These are phyloP conservation scores for Lasioglossum marginatum DNA, from an alignment of 2,888 invertebrate species.

Conservation along the genomic window DNA sequence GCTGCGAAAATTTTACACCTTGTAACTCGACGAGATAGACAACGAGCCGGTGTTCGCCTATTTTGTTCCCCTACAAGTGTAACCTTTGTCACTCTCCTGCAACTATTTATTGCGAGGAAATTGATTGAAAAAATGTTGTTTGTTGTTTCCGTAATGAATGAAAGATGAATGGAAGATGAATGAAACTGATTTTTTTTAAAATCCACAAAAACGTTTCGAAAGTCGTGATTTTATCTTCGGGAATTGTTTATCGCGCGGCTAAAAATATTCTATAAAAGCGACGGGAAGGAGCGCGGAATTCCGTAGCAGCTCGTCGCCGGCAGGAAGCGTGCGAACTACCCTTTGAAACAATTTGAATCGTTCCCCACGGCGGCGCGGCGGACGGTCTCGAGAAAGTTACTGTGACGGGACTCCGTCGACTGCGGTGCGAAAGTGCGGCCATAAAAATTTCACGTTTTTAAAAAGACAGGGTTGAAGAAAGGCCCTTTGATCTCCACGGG, in stretches of 20 bases:
- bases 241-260: background rate
- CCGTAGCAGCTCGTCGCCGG: background rate
- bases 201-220: too few species aligned
- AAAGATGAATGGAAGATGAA: too few species aligned
- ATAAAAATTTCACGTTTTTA: conserved; percentile 80
- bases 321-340: conserved; percentile 40
- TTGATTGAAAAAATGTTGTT: background rate
- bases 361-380: conserved; percentile 31
- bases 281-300: background rate
- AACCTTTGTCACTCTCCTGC: background rate
- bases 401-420: conserved; percentile 28
- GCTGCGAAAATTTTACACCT: background rate
- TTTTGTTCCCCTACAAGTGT: background rate
- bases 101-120: background rate
- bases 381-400: conserved; percentile 40
- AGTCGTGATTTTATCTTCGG: background rate
- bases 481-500: conserved; percentile 61
- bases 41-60: background rate
- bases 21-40: background rate
- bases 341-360: conserved; percentile 51
- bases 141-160: background rate
- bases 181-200: background rate
- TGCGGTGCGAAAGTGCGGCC: conserved; percentile 64
- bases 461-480: conserved; percentile 67
- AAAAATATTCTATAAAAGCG: background rate